A percentile compares a stretch with the other conserved stretches of the same genome.
These are phyloP conservation scores for Oscheius onirici DNA, from an alignment of 2,888 invertebrate genomes.

Conservation along the genomic window DNA sequence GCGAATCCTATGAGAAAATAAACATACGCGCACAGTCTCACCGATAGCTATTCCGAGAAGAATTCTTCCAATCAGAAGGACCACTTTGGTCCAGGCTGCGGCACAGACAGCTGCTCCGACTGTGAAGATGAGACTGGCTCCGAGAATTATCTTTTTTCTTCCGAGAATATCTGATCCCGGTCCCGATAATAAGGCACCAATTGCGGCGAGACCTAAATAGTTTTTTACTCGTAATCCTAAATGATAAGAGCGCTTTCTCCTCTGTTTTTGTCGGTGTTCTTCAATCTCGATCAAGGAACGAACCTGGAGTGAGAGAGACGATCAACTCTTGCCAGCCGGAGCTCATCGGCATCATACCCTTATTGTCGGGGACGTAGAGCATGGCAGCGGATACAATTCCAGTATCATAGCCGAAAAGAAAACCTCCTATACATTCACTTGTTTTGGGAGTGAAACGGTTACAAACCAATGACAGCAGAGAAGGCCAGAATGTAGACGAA, in stretches of 20 bases:
- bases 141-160: conserved; percentile 74
- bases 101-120: conserved; percentile 73
- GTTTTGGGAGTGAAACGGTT: not conserved
- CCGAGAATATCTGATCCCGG: conserved; percentile 74
- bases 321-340: conserved; percentile 60
- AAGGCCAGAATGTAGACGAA: conserved; percentile 37
- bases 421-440: conserved; percentile 22
- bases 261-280: not conserved
- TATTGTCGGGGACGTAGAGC: conserved; percentile 46
- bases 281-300: not conserved
- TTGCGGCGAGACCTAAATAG: conserved; percentile 44
- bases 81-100: conserved; percentile 40
- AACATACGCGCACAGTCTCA: conserved; percentile 3
- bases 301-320: conserved; percentile 53
- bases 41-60: conserved; percentile 55
- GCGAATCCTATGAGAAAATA: conserved; percentile 43
- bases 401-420: conserved; percentile 74
- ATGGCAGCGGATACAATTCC: conserved; percentile 75
- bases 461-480: conserved; percentile 31
- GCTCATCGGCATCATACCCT: conserved; percentile 47
- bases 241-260: not conserved
- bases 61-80: conserved; percentile 44
- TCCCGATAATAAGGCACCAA: conserved; percentile 67
- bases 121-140: conserved; percentile 74
- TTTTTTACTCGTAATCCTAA: not conserved